phyloP scores from a whole-genome alignment of 2,797 vertebrate species.

The Schizopygopsis malacanthus region DNA sequence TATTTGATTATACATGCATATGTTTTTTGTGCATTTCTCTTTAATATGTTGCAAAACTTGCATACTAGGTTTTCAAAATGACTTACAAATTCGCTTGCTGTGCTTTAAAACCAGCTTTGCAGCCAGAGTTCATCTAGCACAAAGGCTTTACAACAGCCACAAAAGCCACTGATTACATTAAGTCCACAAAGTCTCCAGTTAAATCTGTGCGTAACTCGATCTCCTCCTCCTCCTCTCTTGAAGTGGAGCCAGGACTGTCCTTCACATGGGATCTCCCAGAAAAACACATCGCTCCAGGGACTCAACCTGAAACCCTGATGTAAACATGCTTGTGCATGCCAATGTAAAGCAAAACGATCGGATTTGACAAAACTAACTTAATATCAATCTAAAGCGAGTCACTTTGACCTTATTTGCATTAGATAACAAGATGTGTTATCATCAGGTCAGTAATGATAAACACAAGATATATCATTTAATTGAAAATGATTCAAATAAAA shows the following conservation, averaged over 20 bases:
- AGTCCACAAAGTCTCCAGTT: constrained; percentile 9
- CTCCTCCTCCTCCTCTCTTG: constrained; percentile 33
- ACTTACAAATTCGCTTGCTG: background rate
- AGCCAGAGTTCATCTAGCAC: background rate
- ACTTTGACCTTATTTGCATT: background rate
- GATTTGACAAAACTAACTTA: background rate
- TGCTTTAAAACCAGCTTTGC: background rate
- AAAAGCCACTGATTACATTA: constrained; percentile 26
- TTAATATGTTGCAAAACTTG: background rate
- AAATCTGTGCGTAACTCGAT: constrained; percentile 52
- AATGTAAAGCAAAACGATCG: background rate
- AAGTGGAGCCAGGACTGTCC: constrained; percentile 31
- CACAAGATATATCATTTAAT: no score
- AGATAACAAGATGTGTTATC: background rate
- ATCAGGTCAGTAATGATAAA: no score
- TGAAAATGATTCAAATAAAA: no score
- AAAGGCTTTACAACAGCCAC: constrained; percentile 15
- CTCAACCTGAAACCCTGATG: no score
- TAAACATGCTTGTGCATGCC: background rate
- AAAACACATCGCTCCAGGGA: background rate
- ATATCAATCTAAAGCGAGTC: background rate
- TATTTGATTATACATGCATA: background rate
- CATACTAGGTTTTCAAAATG: background rate
- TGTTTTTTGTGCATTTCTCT: background rate
- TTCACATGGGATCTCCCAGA: background rate